Conservation (phyloP, 2,797 vertebrate species). For the Antrozous pallidus region DNA sequence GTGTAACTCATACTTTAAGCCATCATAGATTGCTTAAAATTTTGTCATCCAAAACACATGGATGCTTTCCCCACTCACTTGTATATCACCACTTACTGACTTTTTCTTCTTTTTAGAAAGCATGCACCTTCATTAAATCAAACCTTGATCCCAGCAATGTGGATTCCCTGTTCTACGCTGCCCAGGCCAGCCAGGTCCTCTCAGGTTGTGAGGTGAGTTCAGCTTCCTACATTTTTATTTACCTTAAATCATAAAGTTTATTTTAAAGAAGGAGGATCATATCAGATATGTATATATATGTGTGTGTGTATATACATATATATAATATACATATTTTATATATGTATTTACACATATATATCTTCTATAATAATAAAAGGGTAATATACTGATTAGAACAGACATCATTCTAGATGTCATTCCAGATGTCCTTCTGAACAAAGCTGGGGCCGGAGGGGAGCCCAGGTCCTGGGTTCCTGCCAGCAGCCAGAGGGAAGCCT, state of each 20-base stretch:
- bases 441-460: no score
- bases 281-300: not conserved
- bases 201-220: conserved; percentile 92
- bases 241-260: not conserved
- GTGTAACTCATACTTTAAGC: not conserved
- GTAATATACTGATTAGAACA: no score
- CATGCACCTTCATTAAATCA: conserved; percentile 92
- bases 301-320: no score
- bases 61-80: not conserved
- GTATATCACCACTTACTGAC: not conserved
- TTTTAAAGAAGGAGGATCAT: not conserved
- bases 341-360: no score
- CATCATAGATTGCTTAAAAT: not conserved
- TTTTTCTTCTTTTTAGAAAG: conserved; percentile 82
- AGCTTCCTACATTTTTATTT: not conserved
- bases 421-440: no score
- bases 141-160: conserved; percentile 90
- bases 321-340: no score
- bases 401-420: no score
- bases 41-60: not conserved
- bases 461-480: no score
- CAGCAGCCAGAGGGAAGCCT: no score
- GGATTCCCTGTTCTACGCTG: conserved; percentile 94
- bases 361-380: no score
- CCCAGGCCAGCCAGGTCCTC: conserved; percentile 90